Evolutionary conservation across 2,888 invertebrate species (phyloP).

Genomic region (Alloplasta piceator): DNA sequence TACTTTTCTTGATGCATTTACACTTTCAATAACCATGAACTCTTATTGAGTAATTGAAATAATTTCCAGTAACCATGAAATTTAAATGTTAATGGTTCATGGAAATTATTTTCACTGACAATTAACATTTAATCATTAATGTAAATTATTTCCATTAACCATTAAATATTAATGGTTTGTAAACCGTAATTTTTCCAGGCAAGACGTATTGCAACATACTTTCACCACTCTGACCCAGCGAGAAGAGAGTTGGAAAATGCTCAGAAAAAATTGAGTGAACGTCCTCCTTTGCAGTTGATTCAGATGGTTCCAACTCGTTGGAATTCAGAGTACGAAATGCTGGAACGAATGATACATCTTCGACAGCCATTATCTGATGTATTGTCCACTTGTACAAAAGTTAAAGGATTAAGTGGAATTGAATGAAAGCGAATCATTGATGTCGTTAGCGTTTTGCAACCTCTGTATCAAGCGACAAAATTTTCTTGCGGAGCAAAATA

Average conservation of each 20-base stretch:
- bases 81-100: too few relatives aligned
- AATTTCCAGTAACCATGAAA: too few relatives aligned
- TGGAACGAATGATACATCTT: conserved; percentile 17
- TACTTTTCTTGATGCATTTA: too few relatives aligned
- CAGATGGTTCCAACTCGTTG: conserved; percentile 49
- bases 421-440: conserved; percentile 31
- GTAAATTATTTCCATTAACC: too few relatives aligned
- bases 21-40: too few relatives aligned
- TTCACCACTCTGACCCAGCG: conserved; percentile 46
- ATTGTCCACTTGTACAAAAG: conserved; percentile 15
- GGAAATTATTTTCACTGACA: too few relatives aligned
- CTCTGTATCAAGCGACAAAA: conserved; percentile 40
- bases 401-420: conserved; percentile 11
- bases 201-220: conserved; percentile 51
- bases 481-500: conserved; percentile 40
- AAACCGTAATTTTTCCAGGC: too few relatives aligned
- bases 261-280: conserved; percentile 29
- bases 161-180: too few relatives aligned
- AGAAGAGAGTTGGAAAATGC: conserved; percentile 33
- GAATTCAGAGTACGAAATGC: conserved; percentile 37
- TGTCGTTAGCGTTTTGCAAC: conserved; percentile 27
- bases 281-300: conserved; percentile 30
- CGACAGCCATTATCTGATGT: conserved; percentile 29
- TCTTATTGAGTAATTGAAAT: too few relatives aligned
- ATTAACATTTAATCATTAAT: too few relatives aligned